Evolutionary conservation across 1,140 invertebrate genomes (phyloP), one percentile per base, ranked within the genome.

Genomic region (Monochamus saltuarius): DNA sequence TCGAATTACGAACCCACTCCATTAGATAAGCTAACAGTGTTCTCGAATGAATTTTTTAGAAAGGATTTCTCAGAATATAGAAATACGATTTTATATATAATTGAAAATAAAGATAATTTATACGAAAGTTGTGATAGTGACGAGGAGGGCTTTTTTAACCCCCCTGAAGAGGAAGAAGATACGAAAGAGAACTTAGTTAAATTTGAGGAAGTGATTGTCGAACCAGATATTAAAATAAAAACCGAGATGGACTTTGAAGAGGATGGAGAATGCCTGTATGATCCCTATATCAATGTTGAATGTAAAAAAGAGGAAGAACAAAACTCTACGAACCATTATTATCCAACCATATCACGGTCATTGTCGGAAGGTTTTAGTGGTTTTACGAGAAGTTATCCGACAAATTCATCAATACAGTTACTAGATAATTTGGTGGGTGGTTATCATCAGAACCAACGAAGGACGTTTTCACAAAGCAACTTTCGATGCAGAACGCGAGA

Each of bases 201-300:
- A 56, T 69, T 68, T 56, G 72, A 75, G 50, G 65, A 74, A 63
- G 65, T 75, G 0, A 66, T 72, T 10, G 60, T 74, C 7, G 73
- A 73, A 47, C 73, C 72, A 13, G 72, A 73, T 54, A 72, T 74
- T 8, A 70, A 70, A 61, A 63, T 74, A 17, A 74, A 74, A 64
- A 65, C 57, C 10, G 73, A 74, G 55, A 38, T 62, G 11, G 65
- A 67, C 22, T 60, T 50, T 58, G 69, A 70, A 9, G 62, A 68
- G 61, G 65, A 67, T 59, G 47, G 50, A 38, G 38, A 62, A 35
- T 10, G 36, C 46, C 16, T 43, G 9, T 7, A 19, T n/a, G 14
- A 47, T 14, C 14, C n/a, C 19, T 29, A 55, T 37, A 35, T 11
- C 8, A n/a, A 39, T 8, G 7, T 35, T 7, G 16, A 52, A 10